Evolutionary conservation across 2,888 invertebrate species (phyloP), one percentile per base, ranked within the genome.

Genomic region (Punctoribates punctum): DNA sequence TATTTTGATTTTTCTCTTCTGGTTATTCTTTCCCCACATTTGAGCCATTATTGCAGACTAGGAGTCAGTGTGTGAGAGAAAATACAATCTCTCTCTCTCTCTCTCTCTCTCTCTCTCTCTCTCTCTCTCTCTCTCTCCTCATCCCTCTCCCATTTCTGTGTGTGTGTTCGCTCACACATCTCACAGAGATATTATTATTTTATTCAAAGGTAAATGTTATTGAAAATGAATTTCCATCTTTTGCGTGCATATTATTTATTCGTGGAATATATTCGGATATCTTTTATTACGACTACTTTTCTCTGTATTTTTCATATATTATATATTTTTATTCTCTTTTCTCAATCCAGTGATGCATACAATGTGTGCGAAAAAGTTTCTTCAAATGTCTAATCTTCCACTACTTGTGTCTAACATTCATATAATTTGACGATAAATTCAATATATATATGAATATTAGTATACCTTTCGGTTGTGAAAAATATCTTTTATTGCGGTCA

Each of bases 141-240:
- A n/a, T n/a, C n/a, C n/a, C n/a, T n/a, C n/a, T n/a, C n/a, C n/a
- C n/a, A n/a, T n/a, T 34, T 3, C 34, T 34, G 34, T 34, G 34
- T 34, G 77, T 78, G 77, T 76, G 76, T 76, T 77, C 76, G 74
- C 77, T 74, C 77, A 78, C 77, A 78, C 67, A 60, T 29, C 11
- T 15, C 27, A 38, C 67, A 67, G n/a, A 67, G 42, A 67, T 67
- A 67, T 67, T 67, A 67, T 67, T 67, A 67, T 34, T 67, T 67
- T 67, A 67, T 67, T 67, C 67, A 67, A 67, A 67, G 67, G 67
- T 67, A 67, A 67, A 67, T 67, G 67, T 67, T 67, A 67, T 67
- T 67, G 67, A 67, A 67, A 67, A 67, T 67, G 38, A 38, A 67
- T 67, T 67, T 67, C 42, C 67, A 67, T 67, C 38, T 67, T 67